These are phyloP conservation scores for Chymomyza caudatula DNA, from an alignment of 2,888 invertebrate genomes.

Conservation along the genomic window DNA sequence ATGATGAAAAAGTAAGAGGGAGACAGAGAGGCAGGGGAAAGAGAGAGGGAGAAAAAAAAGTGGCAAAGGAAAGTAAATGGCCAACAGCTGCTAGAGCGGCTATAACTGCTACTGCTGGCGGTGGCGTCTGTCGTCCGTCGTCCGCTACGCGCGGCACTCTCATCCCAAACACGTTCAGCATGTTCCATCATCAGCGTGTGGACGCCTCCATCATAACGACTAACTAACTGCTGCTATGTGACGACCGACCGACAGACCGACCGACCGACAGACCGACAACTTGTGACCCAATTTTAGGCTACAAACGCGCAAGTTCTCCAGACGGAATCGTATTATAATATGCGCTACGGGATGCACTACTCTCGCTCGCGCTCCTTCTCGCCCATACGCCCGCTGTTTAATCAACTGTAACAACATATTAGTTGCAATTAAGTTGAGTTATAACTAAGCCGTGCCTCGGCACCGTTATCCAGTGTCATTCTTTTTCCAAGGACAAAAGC, in stretches of 20 bases:
- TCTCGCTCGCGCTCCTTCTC: slow-evolving; percentile 2
- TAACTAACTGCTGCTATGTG: neutral
- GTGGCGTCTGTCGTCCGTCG: too few relatives aligned
- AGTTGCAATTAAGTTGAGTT: slow-evolving; percentile 57
- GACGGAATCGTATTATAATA: slow-evolving; percentile 55
- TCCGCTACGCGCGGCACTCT: slow-evolving; percentile 11
- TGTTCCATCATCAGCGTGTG: slow-evolving; percentile 33
- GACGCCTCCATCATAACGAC: neutral
- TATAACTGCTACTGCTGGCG: slow-evolving; percentile 21
- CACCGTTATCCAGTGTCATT: neutral
- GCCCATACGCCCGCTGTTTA: slow-evolving; percentile 29
- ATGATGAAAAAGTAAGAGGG: neutral
- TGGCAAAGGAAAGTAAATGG: slow-evolving; percentile 62
- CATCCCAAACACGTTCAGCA: slow-evolving; percentile 62
- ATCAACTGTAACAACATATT: slow-evolving; percentile 56
- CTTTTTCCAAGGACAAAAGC: slow-evolving; percentile 35
- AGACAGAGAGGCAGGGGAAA: too few relatives aligned
- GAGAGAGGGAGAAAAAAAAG: neutral
- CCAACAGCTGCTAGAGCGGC: slow-evolving; percentile 54
- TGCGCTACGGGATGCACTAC: slow-evolving; percentile 6
- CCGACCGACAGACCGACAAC: slow-evolving; percentile 26
- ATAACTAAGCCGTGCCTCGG: neutral
- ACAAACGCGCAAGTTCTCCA: neutral
- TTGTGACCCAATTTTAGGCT: slow-evolving; percentile 62
- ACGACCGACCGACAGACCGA: neutral